A percentile compares a stretch with the other conserved stretches of the same genome.
phyloP scores from a whole-genome alignment of 2,113 vertebrate species.

The Leptocoma aspasia region DNA sequence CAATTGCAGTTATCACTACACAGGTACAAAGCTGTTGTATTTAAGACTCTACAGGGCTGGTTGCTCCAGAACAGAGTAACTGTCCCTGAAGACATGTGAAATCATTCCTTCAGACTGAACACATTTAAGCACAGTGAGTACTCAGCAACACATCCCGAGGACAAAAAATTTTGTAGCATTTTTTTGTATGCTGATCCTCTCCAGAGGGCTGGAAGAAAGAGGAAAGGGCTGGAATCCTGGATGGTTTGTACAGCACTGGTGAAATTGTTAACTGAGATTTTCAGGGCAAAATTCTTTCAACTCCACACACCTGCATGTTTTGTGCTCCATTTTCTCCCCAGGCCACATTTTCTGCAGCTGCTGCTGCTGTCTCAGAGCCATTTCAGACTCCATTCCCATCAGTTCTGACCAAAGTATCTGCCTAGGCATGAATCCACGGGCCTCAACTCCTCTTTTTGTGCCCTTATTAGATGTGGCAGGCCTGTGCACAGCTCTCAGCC shows the following conservation, averaged over 20 bases:
- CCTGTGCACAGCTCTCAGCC: not conserved
- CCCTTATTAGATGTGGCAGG: not conserved
- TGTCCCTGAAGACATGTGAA: not conserved
- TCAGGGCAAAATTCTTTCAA: not conserved
- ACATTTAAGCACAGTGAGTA: not conserved
- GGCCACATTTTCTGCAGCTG: not conserved
- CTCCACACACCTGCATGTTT: not conserved
- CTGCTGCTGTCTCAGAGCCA: not conserved
- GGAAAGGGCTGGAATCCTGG: not conserved
- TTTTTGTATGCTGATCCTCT: not conserved
- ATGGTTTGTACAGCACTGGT: not conserved
- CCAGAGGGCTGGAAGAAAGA: not conserved
- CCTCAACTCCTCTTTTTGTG: not conserved
- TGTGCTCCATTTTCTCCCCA: not conserved
- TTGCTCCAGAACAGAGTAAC: not conserved
- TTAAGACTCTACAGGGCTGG: not conserved
- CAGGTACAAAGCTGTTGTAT: not conserved
- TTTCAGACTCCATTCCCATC: not conserved
- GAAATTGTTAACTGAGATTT: not conserved
- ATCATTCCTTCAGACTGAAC: not conserved
- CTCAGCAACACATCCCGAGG: not conserved
- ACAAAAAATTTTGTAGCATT: not conserved
- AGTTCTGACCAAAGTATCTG: not conserved
- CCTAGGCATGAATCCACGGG: not conserved
- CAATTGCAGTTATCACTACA: not conserved